Percentiles rank a stretch among this genome's conserved stretches.
These are phyloP conservation scores for Crossocerus cetratus DNA, from an alignment of 2,888 invertebrate species.

Conservation along the genomic window DNA sequence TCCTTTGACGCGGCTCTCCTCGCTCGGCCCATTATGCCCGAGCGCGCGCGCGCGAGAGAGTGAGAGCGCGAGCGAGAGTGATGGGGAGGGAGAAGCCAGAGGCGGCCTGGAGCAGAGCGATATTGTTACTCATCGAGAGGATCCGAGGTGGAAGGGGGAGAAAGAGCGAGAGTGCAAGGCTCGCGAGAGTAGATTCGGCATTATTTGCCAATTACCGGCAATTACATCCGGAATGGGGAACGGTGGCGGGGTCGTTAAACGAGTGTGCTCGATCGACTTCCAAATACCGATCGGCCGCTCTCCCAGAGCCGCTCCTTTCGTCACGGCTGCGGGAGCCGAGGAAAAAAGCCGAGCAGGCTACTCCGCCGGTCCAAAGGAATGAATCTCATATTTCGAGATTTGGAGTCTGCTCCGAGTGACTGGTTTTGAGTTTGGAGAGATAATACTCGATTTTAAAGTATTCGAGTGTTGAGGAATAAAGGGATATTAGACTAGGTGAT, in stretches of 20 bases:
- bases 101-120: no score
- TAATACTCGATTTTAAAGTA: no score
- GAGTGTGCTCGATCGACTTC: constrained; percentile 46
- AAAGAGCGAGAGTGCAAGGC: no score
- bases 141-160: no score
- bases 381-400: no score
- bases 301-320: constrained; percentile 53
- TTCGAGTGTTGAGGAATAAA: no score
- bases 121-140: no score
- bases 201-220: constrained; percentile 39
- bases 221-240: constrained; percentile 52
- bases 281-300: constrained; percentile 54
- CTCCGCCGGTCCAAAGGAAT: constrained; percentile 20
- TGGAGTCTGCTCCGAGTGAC: no score
- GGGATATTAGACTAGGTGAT: constrained; percentile 68
- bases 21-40: background rate
- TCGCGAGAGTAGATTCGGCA: background rate
- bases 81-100: no score
- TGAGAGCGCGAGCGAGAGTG: no score
- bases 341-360: constrained; percentile 23
- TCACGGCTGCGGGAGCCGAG: constrained; percentile 40
- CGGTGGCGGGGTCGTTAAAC: constrained; percentile 45
- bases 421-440: no score
- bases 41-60: no score
- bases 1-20: constrained; percentile 9